Percentiles rank a stretch among this genome's conserved stretches.
Evolutionary conservation across 92 coral and sea anemone species (phyloP).

Genomic region (Parazoanthus darwini): DNA sequence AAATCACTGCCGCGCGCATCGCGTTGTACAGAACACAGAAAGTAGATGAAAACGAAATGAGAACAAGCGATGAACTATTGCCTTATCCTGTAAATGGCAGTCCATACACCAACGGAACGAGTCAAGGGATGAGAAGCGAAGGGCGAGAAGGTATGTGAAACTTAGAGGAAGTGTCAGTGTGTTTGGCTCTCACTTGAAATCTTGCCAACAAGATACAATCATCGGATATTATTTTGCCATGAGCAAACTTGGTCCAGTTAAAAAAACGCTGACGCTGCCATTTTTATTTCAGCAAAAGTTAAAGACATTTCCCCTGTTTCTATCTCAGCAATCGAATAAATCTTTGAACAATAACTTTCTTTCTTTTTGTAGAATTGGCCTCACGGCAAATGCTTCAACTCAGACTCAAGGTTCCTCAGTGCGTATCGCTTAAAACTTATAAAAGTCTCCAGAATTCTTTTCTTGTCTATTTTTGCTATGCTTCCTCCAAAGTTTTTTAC

Average conservation of each 20-base stretch:
- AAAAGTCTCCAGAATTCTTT: too few relatives aligned
- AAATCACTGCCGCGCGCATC: slow-evolving; percentile 91
- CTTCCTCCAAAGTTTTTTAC: too few relatives aligned
- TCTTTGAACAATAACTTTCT: background rate
- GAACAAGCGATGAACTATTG: slow-evolving; percentile 19
- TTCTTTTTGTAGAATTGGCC: background rate
- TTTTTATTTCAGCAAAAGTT: background rate
- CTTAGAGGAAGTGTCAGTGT: too few relatives aligned
- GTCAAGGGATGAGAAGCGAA: slow-evolving; percentile 39
- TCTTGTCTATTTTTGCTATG: too few relatives aligned
- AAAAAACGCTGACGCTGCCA: slow-evolving; percentile 2
- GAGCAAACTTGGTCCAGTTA: background rate
- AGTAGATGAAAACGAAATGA: slow-evolving; percentile 77
- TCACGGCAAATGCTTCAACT: background rate
- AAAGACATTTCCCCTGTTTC: background rate
- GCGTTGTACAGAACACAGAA: slow-evolving; percentile 91
- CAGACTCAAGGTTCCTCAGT: too few relatives aligned
- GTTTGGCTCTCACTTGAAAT: background rate
- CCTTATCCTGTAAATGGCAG: slow-evolving; percentile 46
- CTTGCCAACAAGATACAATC: background rate
- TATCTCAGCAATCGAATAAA: background rate
- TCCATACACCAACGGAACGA: slow-evolving; percentile 35
- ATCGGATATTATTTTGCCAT: background rate
- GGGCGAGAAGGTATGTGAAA: slow-evolving; percentile 48
- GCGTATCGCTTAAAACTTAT: too few relatives aligned